A percentile compares a stretch with the other conserved stretches of the same genome.
Conservation (phyloP, 2,888 invertebrate species). For the Acleris cristana region DNA sequence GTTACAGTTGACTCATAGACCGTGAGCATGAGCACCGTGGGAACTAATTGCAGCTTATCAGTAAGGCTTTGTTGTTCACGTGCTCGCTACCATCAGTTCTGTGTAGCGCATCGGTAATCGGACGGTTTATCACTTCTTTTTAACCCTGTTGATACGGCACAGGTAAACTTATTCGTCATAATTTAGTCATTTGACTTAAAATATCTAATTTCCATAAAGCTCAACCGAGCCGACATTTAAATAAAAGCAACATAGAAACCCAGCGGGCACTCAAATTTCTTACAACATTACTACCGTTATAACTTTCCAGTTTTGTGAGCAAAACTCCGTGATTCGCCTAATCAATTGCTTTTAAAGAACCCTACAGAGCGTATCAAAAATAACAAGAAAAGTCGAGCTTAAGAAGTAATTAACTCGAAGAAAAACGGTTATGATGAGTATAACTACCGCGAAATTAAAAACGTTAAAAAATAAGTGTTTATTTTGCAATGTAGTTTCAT, state of each 20-base stretch:
- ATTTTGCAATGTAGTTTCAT: not conserved
- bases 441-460: conserved; percentile 21
- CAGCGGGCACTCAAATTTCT: not conserved
- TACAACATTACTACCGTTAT: conserved; percentile 24
- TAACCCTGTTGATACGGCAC: not conserved
- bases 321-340: conserved; percentile 33
- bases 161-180: too few relatives aligned
- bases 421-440: conserved; percentile 23
- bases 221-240: not conserved
- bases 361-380: conserved; percentile 34
- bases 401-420: conserved; percentile 23
- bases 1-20: conserved; percentile 58
- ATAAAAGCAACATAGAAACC: not conserved
- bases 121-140: not conserved
- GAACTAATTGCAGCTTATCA: conserved; percentile 56
- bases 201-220: too few relatives aligned
- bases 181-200: too few relatives aligned
- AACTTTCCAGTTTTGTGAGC: conserved; percentile 33
- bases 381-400: conserved; percentile 18
- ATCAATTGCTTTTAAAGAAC: conserved; percentile 25
- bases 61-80: conserved; percentile 50
- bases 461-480: not conserved
- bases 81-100: conserved; percentile 25
- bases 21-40: conserved; percentile 65
- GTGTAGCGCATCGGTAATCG: not conserved